Evolutionary conservation across 2,797 vertebrate species (phyloP), one percentile per base, ranked within the genome.

Genomic region (Ceryle rudis): DNA sequence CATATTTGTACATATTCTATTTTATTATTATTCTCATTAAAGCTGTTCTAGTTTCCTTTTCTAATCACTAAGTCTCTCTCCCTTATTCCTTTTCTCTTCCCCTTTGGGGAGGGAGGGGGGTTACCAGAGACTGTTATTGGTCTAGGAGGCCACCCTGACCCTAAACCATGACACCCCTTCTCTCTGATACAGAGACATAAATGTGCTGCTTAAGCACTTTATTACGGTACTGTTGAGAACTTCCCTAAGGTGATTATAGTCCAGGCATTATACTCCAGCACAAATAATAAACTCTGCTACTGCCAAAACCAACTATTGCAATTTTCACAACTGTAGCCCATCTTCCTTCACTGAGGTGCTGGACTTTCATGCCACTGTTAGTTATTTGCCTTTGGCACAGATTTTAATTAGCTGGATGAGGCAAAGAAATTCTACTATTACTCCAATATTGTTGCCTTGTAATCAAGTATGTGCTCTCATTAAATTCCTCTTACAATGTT

Each of bases 351-450:
- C 7, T 44, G 28, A 73, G 28, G 15, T 89, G 35, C 12, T 90
- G 29, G 58, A 35, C 65, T 81, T 88, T 35, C 46, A 52, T 44
- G 23, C 11, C 58, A 73, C 37, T 70, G 4, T 47, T 81, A 65
- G 62, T 44, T 7, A 16, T 60, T 89, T 89, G 70, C 73, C 80
- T 86, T 94, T 58, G 66, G 89, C 39, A 92, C 19, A 90, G 37
- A 75, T 47, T 87, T 95, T 86, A 93, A 83, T 96, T 90, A 70
- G 17, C 13, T 75, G 64, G 39, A 75, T 84, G 42, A 92, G 25
- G 58, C 42, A 90, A 62, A 92, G 37, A 58, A 89, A 74, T 67
- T 90, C 70, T 44, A 15, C 62, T 75, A 8, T 81, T 94, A 60
- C 83, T 67, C 35, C 81, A 86, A 84, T 70, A 21, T 55, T 89